phyloP scores from a whole-genome alignment of 2,797 vertebrate genomes.

The Sebastes hopkinsi region DNA sequence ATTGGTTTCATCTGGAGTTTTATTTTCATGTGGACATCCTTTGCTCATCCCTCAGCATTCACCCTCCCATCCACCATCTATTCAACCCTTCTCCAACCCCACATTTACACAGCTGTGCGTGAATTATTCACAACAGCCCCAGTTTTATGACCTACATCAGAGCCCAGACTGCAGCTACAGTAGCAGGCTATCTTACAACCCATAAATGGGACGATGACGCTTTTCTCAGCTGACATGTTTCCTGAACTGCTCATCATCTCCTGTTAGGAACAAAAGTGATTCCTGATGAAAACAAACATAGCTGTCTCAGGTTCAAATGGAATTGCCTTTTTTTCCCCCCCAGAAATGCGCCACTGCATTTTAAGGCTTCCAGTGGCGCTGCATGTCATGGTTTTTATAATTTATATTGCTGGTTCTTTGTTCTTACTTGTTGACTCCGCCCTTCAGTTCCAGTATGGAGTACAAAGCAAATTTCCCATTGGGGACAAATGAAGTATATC shows the following conservation, averaged over 20 bases:
- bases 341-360: neutral
- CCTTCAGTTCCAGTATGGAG: neutral
- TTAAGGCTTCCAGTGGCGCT: neutral
- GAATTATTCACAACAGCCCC: conserved; percentile 83
- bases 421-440: neutral
- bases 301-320: neutral
- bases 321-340: neutral
- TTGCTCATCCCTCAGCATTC: conserved; percentile 5
- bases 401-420: neutral
- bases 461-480: neutral
- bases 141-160: conserved; percentile 82
- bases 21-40: conserved; percentile 28
- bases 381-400: neutral
- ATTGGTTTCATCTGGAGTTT: conserved; percentile 10
- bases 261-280: conserved; percentile 10
- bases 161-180: conserved; percentile 49
- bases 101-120: conserved; percentile 65
- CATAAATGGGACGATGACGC: conserved; percentile 28
- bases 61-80: conserved; percentile 17
- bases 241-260: conserved; percentile 42
- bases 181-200: conserved; percentile 28
- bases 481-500: neutral
- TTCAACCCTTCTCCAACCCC: conserved; percentile 41
- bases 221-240: conserved; percentile 34
- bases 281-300: conserved; percentile 29